A percentile compares a stretch with the other conserved stretches of the same genome.
These are phyloP conservation scores for Drosophila eugracilis DNA, from an alignment of 1,140 invertebrate species.

Conservation along the genomic window DNA sequence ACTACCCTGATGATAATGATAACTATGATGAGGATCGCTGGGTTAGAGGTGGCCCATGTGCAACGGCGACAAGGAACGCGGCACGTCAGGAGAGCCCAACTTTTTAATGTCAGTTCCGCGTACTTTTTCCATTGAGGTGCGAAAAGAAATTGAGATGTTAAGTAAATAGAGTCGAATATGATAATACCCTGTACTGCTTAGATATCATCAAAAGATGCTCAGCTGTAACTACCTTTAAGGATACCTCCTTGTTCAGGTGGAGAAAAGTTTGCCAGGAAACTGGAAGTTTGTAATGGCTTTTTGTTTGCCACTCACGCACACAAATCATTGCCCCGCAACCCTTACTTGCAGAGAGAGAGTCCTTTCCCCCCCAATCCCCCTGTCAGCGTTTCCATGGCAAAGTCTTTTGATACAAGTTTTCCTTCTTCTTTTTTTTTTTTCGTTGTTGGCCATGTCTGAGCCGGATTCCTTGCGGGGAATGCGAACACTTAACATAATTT, in stretches of 20 bases:
- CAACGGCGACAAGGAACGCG: conserved; percentile 1
- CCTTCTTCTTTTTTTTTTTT: conserved; percentile 16
- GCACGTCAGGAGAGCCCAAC: conserved; percentile 56
- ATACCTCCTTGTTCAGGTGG: conserved; percentile 24
- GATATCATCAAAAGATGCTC: too few relatives aligned
- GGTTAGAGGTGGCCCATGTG: conserved; percentile 2
- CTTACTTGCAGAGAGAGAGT: conserved; percentile 33
- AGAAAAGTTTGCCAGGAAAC: conserved; percentile 27
- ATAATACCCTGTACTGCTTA: background rate
- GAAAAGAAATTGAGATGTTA: conserved; percentile 36
- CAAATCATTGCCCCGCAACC: conserved; percentile 39
- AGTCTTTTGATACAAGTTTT: conserved; percentile 55
- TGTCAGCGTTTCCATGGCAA: conserved; percentile 47
- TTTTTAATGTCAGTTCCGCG: conserved; percentile 71
- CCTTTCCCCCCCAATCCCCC: too few relatives aligned
- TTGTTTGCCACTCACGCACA: conserved; percentile 56
- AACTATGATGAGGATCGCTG: conserved; percentile 26
- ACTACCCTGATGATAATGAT: conserved; percentile 15
- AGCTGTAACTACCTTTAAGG: background rate
- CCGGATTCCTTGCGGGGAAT: conserved; percentile 5
- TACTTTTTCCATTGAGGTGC: conserved; percentile 59
- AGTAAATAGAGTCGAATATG: background rate
- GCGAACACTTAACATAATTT: conserved; percentile 61
- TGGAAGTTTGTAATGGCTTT: conserved; percentile 71
- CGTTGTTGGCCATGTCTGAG: conserved; percentile 3